A percentile compares a stretch with the other conserved stretches of the same genome.
These are phyloP conservation scores for Sebastes schlegelii DNA, from an alignment of 2,113 vertebrate genomes.

Conservation along the genomic window DNA sequence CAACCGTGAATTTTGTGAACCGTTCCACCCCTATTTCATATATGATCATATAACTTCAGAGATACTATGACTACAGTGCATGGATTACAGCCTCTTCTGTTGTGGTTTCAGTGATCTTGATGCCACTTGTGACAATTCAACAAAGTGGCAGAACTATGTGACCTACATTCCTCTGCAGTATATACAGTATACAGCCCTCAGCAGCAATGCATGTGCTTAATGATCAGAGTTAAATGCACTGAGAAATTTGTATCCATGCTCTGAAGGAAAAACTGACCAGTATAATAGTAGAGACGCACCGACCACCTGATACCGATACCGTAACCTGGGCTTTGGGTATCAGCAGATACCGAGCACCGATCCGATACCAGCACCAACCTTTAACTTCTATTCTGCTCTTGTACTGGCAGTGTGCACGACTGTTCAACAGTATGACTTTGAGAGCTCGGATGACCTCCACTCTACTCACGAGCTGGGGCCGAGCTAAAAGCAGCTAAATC, in stretches of 20 bases:
- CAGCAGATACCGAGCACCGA: too few species aligned
- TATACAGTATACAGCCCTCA: background rate
- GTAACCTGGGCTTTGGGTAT: too few species aligned
- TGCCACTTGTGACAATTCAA: background rate
- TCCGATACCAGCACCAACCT: background rate
- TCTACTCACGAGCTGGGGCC: background rate
- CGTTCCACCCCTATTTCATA: background rate
- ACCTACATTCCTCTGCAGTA: constrained; percentile 35
- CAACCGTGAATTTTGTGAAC: too few species aligned
- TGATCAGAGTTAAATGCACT: constrained; percentile 30
- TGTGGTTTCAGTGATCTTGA: background rate
- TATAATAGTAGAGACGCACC: background rate
- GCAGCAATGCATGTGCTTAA: constrained; percentile 8
- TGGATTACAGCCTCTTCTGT: background rate
- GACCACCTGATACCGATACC: too few species aligned
- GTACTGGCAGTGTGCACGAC: background rate
- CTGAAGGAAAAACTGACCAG: background rate
- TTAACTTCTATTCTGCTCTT: background rate
- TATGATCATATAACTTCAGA: background rate
- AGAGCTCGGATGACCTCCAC: constrained; percentile 1
- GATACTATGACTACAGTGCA: background rate
- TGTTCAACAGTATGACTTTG: background rate
- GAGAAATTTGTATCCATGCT: background rate
- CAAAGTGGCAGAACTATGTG: constrained; percentile 31
- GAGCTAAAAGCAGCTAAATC: constrained; percentile 39